phyloP scores from a whole-genome alignment of 2,888 invertebrate species.

The Papilio protenor region DNA sequence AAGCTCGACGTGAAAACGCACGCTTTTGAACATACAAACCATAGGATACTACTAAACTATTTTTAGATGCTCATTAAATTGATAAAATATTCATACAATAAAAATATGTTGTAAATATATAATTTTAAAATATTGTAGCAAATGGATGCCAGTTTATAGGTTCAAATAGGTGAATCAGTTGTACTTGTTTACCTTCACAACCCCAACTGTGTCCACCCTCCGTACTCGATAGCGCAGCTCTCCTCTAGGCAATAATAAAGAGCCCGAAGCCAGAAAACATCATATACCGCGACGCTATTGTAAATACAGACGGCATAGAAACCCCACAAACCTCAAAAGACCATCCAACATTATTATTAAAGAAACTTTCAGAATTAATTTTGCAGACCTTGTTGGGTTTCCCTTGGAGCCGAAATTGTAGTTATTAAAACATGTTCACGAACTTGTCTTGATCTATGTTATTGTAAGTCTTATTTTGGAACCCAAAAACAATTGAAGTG shows the following conservation, averaged over 20 bases:
- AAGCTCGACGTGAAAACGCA: slow-evolving; percentile 27
- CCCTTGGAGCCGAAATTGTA: slow-evolving; percentile 33
- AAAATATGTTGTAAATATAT: background rate
- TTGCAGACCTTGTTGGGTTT: slow-evolving; percentile 69
- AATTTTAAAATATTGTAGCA: background rate
- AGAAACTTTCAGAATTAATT: slow-evolving; percentile 80
- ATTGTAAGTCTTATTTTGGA: background rate
- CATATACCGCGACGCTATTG: slow-evolving; percentile 71
- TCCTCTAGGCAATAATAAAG: slow-evolving; percentile 82
- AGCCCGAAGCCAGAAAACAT: slow-evolving; percentile 84
- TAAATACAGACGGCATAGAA: slow-evolving; percentile 68
- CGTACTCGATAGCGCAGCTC: slow-evolving; percentile 64
- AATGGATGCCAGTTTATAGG: background rate
- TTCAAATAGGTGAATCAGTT: slow-evolving; percentile 28
- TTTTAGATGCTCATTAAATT: background rate
- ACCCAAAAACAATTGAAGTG: background rate
- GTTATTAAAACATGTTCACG: slow-evolving; percentile 30
- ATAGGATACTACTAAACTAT: slow-evolving; percentile 2
- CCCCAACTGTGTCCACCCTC: slow-evolving; percentile 70
- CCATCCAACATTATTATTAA: slow-evolving; percentile 79
- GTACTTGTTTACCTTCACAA: slow-evolving; percentile 74
- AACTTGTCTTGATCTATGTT: background rate
- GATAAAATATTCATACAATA: background rate
- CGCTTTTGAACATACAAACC: slow-evolving; percentile 26
- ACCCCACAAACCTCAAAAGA: slow-evolving; percentile 77